Evolutionary conservation across 2,113 vertebrate genomes (phyloP).

Genomic region (Hymenochirus boettgeri): DNA sequence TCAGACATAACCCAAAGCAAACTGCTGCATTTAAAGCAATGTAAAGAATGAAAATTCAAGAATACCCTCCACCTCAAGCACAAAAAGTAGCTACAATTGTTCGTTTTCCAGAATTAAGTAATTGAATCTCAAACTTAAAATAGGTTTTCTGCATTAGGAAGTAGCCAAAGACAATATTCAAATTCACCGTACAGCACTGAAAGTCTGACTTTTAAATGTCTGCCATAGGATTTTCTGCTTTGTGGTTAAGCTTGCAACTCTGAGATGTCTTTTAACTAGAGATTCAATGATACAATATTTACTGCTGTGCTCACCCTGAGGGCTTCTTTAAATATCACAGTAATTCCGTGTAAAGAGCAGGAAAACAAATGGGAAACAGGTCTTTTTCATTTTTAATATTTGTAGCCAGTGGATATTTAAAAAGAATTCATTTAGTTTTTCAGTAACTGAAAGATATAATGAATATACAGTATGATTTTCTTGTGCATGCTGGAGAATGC

Average conservation of each 20-base stretch:
- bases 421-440: background rate
- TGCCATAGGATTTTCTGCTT: conserved; percentile 24
- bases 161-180: no score
- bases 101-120: no score
- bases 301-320: conserved; percentile 15
- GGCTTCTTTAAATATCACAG: background rate
- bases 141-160: no score
- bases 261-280: conserved; percentile 13
- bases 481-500: background rate
- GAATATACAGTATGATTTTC: background rate
- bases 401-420: background rate
- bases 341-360: background rate
- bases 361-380: conserved; percentile 2
- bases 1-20: no score
- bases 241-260: conserved; percentile 19
- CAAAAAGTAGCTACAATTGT: no score
- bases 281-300: conserved; percentile 16
- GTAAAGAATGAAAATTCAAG: no score
- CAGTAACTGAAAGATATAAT: background rate
- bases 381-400: background rate
- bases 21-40: no score
- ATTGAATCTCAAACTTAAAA: no score
- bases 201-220: no score
- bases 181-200: no score
- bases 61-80: no score